Percentiles rank a stretch among this genome's conserved stretches.
Conservation (phyloP, 2,113 vertebrate species). For the Ailuropoda melanoleuca region DNA sequence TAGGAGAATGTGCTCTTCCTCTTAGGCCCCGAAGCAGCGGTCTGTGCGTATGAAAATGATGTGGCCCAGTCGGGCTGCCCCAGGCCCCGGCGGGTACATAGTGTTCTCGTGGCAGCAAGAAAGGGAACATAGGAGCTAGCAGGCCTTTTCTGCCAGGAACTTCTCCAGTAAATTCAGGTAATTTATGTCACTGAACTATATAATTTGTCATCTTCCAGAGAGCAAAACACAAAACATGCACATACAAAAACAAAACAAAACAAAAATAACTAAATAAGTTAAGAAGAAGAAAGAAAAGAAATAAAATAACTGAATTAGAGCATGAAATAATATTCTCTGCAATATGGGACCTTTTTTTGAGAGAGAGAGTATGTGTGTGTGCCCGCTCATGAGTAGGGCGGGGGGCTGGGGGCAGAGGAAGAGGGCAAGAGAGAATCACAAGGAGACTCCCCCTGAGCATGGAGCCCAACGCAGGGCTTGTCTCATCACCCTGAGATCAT, state of each 20-base stretch:
- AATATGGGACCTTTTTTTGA: neutral
- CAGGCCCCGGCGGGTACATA: neutral
- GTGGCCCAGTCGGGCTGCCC: neutral
- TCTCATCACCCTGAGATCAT: neutral
- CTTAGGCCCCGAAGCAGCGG: neutral
- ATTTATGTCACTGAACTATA: conserved; percentile 34
- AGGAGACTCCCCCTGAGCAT: neutral
- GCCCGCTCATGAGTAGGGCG: neutral
- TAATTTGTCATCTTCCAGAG: conserved; percentile 17
- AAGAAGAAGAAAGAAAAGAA: neutral
- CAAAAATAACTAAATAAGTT: neutral
- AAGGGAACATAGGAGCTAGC: neutral
- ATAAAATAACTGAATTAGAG: neutral
- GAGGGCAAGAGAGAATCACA: neutral
- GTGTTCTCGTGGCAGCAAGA: neutral
- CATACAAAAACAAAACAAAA: too few species aligned
- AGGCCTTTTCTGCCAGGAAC: conserved; percentile 33
- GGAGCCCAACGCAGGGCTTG: neutral
- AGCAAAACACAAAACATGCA: neutral
- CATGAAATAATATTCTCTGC: neutral
- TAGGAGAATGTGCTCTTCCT: neutral
- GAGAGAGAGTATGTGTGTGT: neutral
- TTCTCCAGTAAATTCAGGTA: conserved; percentile 47
- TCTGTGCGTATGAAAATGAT: conserved; percentile 18
- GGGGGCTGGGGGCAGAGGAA: neutral